phyloP scores from a whole-genome alignment of 2,888 invertebrate genomes.

The Melanchra persicariae region DNA sequence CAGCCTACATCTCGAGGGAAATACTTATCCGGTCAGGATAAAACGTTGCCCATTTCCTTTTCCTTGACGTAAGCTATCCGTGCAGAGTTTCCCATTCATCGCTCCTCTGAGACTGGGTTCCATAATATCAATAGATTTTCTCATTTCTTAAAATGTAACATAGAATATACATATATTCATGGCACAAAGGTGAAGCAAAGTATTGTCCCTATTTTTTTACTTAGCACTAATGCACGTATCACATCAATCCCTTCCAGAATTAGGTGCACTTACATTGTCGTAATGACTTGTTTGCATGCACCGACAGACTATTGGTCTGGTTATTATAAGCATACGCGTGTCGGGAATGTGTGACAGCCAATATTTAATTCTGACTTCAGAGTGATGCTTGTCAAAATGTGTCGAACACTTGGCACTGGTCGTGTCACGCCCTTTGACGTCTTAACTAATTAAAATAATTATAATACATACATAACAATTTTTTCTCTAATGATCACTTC shows the following conservation, averaged over 20 bases:
- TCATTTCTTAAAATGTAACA: constrained; percentile 24
- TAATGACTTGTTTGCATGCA: constrained; percentile 48
- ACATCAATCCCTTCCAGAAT: constrained; percentile 31
- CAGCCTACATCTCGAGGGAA: constrained; percentile 45
- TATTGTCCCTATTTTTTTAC: constrained; percentile 9
- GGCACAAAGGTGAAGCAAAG: not conserved
- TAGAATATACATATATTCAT: constrained; percentile 7
- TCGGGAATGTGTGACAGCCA: constrained; percentile 62
- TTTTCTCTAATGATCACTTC: constrained; percentile 25
- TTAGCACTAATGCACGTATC: constrained; percentile 24
- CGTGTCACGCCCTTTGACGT: constrained; percentile 47
- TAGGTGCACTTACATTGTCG: constrained; percentile 23
- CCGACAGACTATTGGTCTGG: constrained; percentile 34
- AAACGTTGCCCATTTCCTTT: constrained; percentile 50
- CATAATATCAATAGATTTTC: constrained; percentile 48
- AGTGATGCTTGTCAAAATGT: constrained; percentile 70
- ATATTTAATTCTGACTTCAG: constrained; percentile 69
- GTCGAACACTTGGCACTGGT: constrained; percentile 73
- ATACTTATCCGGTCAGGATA: constrained; percentile 52
- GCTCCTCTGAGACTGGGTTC: constrained; percentile 25
- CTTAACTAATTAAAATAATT: constrained; percentile 53
- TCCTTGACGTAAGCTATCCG: constrained; percentile 43
- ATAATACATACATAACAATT: constrained; percentile 28
- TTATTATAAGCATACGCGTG: constrained; percentile 37
- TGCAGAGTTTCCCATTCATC: constrained; percentile 40